Evolutionary conservation across 1,140 invertebrate species (phyloP), one percentile per base, ranked within the genome.

Genomic region (Drosophila insularis): DNA sequence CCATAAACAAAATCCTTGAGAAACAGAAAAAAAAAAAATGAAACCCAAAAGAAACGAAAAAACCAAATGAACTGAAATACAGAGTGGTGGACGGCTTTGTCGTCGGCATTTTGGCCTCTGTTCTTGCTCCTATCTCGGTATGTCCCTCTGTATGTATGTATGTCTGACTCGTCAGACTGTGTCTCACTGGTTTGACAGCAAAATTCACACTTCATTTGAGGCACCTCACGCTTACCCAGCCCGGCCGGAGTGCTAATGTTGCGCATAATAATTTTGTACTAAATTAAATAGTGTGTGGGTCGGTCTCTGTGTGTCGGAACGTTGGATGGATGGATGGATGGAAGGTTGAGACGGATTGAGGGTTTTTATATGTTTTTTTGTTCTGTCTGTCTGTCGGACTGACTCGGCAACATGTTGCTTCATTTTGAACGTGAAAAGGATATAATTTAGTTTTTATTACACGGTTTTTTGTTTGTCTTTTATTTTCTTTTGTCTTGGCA

Each of bases 361-460:
- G 43, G 43, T 50, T 50, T 50, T 19, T 43, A 14, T 43, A 14
- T 43, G 27, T 27, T 27, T 17, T 19, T 46, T 46, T 10, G 19
- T 6, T 81, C 19, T 59, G 53, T 69, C 17, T 46, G 21, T 81
- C 58, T 54, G 62, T 60, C 62, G 70, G 53, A 19, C 27, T 59
- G 65, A 67, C 63, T 75, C 65, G 60, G 64, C 84, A 80, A 84
- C 80, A 82, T 89, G 80, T 89, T 86, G 82, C 81, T 72, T 54
- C 35, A 40, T 63, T 54, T 54, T 89, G 80, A 89, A 68, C 68
- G 71, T 70, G 84, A 82, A 58, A 87, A 87, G 84, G 84, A 87
- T 86, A 86, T 87, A 87, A 87, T 87, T 87, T 87, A 84, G 84
- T 89, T 87, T 87, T 89, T 87, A 87, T 87, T 84, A 77, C 80